Base-by-base conservation (phyloP, 2,888 invertebrate species). In the Drosophila mulleri region DNA sequence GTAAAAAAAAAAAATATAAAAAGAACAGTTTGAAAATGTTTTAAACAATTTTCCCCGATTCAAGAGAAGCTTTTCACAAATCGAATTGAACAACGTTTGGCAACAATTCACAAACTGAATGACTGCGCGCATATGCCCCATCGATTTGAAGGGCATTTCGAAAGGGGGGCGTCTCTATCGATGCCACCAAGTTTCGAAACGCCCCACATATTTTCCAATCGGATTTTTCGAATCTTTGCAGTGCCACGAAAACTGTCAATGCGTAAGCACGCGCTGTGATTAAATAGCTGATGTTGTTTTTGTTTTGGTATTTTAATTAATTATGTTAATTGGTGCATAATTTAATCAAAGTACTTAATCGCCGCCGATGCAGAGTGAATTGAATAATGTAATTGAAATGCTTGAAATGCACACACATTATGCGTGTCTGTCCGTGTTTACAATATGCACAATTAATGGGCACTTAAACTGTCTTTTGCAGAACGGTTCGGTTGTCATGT, bases 401-500 rank as follows among this genome's bases (percentile, higher is more conserved):
- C 39, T 9, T 39, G 48, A 54, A 72, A 68, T 70, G 63, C 64
- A 52, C 8, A 41, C n/a, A n/a, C 41, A 52, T 47, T 20, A n/a
- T 41, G n/a, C 44, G 16, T 54, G n/a, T 20, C 45, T 14, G 20
- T 44, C 14, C 11, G 26, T 47, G n/a, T 18, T 39, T 60, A 23
- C 39, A 37, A 29, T 39, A 41, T 41, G 26, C 11, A 29, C 32
- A 54, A 57, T 41, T 18, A 41, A 41, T 71, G 44, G 26, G 11
- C 39, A 41, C 39, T 41, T 39, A 53, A 61, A 75, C 45, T 50
- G 12, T 58, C 47, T 58, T 12, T 11, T 48, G 32, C 94, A 96
- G 95, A 97, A 97, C 93, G 97, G 97, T 73, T 96, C 96, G 83
- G 94, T 97, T 77, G 95, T 97, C 67, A 97, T 97, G 94, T 97